Base-by-base conservation (phyloP, 2,797 vertebrate genomes). In the Dipus sagitta region DNA sequence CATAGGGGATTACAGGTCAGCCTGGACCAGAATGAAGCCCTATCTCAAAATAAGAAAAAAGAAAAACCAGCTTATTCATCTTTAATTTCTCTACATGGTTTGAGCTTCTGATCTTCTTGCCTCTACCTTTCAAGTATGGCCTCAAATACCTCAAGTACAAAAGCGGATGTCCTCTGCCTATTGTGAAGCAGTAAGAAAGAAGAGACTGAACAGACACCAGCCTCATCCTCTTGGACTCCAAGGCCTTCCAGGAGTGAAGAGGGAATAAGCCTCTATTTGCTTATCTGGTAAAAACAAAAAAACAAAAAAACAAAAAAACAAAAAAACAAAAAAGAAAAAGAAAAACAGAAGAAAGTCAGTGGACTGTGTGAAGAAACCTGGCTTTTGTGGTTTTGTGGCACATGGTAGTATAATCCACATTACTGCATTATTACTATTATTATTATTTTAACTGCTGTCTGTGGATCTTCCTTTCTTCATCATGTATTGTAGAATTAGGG, bases 81-180 rank as follows among this genome's bases (percentile, higher is more conserved):
- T 38, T 38, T 38, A 38, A 38, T 38, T 38, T 38, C 6, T 38
- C 38, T 38, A 38, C 38, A 38, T 38, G 4, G 6, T 64, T 64
- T 64, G 62, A 64, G 17, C 62, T 64, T 21, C 54, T 14, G 54
- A 58, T 58, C 54, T 8, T 64, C 24, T 21, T 64, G 15, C 20
- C 20, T 64, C 62, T 64, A 21, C 62, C 17, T 21, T 20, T 24
- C 24, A 64, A 64, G 20, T 64, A 24, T 64, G 62, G 34, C 28
- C 54, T 93, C 72, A 83, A 60, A 84, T 87, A 58, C 47, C 47
- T 91, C 34, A 88, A 42, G 75, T 62, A n/a, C 54, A 58, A 91
- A 94, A 54, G 47, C 14, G 18, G 32, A 34, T 60, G 12, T 71
- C 47, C 34, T 81, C 5, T 21, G 23, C 21, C 32, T 28, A 28